These are phyloP conservation scores for Ennomos erosarius DNA, from an alignment of 2,888 invertebrate genomes.

Conservation along the genomic window DNA sequence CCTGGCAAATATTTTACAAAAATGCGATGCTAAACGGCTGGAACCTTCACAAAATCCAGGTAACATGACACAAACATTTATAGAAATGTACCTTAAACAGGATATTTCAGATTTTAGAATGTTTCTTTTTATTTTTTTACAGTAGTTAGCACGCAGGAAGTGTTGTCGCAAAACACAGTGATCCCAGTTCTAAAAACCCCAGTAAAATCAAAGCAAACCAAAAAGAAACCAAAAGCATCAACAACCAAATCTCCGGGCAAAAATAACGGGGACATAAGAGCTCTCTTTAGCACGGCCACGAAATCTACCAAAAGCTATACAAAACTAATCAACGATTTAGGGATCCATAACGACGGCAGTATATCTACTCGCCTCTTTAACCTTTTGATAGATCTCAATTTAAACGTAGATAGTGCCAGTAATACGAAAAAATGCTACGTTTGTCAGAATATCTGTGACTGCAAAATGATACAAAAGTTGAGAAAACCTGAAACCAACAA, in stretches of 20 bases:
- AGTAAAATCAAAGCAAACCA: conserved; percentile 52
- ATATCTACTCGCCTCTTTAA: conserved; percentile 68
- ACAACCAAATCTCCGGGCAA: conserved; percentile 62
- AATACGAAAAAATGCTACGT: conserved; percentile 64
- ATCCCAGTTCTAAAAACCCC: conserved; percentile 45
- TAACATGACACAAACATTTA: background rate
- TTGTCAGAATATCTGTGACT: conserved; percentile 75
- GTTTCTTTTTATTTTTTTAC: background rate
- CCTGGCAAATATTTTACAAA: conserved; percentile 74
- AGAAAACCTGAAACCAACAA: conserved; percentile 45
- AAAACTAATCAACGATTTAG: conserved; percentile 71
- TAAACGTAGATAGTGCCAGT: conserved; percentile 59
- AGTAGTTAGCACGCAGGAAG: conserved; percentile 14
- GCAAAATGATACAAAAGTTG: conserved; percentile 56
- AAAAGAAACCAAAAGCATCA: conserved; percentile 58
- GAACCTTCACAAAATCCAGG: conserved; percentile 59
- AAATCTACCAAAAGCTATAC: conserved; percentile 79
- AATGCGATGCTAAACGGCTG: conserved; percentile 78
- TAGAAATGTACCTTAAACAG: no score
- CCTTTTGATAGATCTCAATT: conserved; percentile 76
- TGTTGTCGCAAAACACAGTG: conserved; percentile 35
- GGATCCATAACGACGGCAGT: conserved; percentile 65
- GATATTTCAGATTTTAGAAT: no score
- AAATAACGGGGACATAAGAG: conserved; percentile 83
- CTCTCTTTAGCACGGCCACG: conserved; percentile 78